A percentile compares a stretch with the other conserved stretches of the same genome.
These are phyloP conservation scores for Lucifuga dentata DNA, from an alignment of 2,113 vertebrate genomes.

Conservation along the genomic window DNA sequence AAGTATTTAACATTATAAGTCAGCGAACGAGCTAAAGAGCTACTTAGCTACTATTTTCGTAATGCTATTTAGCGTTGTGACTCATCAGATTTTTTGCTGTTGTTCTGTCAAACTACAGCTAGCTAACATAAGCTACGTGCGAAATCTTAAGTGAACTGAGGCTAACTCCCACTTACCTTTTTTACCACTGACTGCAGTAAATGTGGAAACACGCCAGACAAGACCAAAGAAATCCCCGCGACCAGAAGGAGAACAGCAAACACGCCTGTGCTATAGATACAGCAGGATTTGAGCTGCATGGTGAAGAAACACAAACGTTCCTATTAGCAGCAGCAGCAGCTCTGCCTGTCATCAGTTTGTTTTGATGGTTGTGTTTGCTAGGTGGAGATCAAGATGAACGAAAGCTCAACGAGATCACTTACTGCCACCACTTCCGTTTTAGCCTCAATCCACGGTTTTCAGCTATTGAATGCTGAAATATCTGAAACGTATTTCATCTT, in stretches of 20 bases:
- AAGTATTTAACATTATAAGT: too few relatives aligned
- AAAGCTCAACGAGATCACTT: slow-evolving; percentile 11
- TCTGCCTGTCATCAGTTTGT: slow-evolving; percentile 49
- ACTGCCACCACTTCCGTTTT: slow-evolving; percentile 47
- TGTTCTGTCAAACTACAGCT: neutral
- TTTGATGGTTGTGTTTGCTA: slow-evolving; percentile 51
- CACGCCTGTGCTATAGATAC: slow-evolving; percentile 71
- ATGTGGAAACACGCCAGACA: slow-evolving; percentile 74
- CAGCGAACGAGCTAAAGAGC: neutral
- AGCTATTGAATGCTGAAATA: too few relatives aligned
- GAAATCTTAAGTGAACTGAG: neutral
- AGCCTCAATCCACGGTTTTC: neutral
- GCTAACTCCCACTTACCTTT: slow-evolving; percentile 66
- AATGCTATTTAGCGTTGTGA: neutral
- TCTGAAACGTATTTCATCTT: too few relatives aligned
- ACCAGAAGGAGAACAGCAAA: slow-evolving; percentile 76
- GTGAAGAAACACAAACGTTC: slow-evolving; percentile 1
- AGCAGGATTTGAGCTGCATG: slow-evolving; percentile 71
- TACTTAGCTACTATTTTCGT: neutral
- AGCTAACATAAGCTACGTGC: neutral
- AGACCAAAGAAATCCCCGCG: slow-evolving; percentile 70
- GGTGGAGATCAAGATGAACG: neutral
- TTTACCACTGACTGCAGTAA: slow-evolving; percentile 68
- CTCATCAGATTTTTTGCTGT: too few relatives aligned
- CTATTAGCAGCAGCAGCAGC: neutral